phyloP scores from a whole-genome alignment of 2,797 vertebrate species.

The Pangasius larnaudii region DNA sequence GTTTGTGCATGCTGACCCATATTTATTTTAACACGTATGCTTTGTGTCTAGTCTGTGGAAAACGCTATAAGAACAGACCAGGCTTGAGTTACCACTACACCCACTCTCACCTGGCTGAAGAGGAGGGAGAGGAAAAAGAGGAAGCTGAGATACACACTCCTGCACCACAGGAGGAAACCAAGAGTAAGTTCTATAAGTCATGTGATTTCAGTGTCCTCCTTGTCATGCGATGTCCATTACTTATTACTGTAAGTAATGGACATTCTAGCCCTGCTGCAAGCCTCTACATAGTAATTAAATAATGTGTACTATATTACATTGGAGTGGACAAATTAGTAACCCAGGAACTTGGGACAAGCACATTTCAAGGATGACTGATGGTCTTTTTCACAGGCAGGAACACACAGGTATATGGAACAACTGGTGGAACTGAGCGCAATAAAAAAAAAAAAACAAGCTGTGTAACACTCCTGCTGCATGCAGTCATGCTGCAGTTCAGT shows the following conservation, averaged over 20 bases:
- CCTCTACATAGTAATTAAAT: neutral
- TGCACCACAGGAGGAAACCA: slow-evolving; percentile 90
- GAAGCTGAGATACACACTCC: slow-evolving; percentile 90
- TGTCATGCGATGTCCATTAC: neutral
- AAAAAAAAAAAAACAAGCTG: neutral
- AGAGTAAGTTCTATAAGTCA: slow-evolving; percentile 78
- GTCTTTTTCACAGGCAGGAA: neutral
- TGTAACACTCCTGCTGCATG: neutral
- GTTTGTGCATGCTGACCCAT: slow-evolving; percentile 20
- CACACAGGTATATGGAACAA: neutral
- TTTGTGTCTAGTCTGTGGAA: slow-evolving; percentile 85
- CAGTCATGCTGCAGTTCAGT: neutral
- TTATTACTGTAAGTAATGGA: too few species aligned
- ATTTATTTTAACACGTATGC: slow-evolving; percentile 1
- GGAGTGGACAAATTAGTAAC: neutral
- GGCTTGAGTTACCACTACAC: slow-evolving; percentile 97
- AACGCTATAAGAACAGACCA: slow-evolving; percentile 96
- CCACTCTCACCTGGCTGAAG: slow-evolving; percentile 94
- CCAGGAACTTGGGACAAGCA: neutral
- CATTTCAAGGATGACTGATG: neutral
- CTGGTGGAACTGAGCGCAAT: neutral
- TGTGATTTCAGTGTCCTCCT: neutral
- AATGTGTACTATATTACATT: neutral
- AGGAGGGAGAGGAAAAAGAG: slow-evolving; percentile 94
- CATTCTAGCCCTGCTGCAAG: too few species aligned